These are phyloP conservation scores for Gadopsis marmoratus DNA, from an alignment of 2,797 vertebrate species.

Conservation along the genomic window DNA sequence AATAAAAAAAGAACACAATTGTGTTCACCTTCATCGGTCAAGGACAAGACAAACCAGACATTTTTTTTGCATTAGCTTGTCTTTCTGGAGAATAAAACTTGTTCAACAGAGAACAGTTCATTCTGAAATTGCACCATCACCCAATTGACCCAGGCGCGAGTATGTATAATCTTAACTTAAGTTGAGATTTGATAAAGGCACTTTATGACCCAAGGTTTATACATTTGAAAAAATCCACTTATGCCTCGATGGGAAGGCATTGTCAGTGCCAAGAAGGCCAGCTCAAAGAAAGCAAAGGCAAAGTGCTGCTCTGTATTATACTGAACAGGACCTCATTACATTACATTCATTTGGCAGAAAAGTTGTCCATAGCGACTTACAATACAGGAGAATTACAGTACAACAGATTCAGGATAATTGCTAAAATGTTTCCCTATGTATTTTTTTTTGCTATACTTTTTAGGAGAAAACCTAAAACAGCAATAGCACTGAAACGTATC, in stretches of 20 bases:
- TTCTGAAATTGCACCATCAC: background rate
- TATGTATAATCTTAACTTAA: background rate
- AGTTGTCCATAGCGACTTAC: background rate
- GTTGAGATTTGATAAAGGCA: background rate
- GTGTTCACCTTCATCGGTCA: slow-evolving; percentile 9
- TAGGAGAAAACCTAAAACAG: slow-evolving; percentile 1
- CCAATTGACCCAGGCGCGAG: background rate
- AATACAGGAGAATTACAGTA: background rate
- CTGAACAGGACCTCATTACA: background rate
- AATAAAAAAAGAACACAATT: background rate
- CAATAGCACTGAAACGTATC: background rate
- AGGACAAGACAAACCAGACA: background rate
- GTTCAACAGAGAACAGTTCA: background rate
- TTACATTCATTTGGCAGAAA: background rate
- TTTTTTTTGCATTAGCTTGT: background rate
- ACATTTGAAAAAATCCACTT: background rate
- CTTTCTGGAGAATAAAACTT: background rate
- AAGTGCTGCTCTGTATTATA: background rate
- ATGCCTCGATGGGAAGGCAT: background rate
- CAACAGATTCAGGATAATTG: background rate
- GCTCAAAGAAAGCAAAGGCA: background rate
- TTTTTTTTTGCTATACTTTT: background rate
- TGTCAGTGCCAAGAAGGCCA: background rate
- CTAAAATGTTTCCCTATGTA: background rate
- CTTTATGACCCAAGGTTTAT: background rate